Evolutionary conservation across 1,140 invertebrate species (phyloP), one percentile per base, ranked within the genome.

Genomic region (Anastrepha ludens): DNA sequence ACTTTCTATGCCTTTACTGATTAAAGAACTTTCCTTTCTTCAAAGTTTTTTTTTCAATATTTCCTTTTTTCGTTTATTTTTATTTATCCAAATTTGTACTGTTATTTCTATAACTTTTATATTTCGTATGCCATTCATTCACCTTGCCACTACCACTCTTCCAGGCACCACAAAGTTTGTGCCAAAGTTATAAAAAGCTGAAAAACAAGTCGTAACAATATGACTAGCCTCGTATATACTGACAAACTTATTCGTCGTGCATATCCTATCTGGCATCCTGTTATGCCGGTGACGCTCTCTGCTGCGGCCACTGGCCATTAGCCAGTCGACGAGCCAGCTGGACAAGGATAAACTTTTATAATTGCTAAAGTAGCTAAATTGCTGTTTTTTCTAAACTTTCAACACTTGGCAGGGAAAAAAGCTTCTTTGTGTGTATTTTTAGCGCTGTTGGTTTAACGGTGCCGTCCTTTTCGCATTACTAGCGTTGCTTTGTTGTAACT

Each of bases 361-460:
- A 81, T 81, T 81, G 74, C 47, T 55, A 81, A 81, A 81, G 74
- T 81, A 81, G 47, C 74, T 55, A 81, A 81, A 81, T 81, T 81
- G 74, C 47, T 81, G 44, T 81, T 81, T 81, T 81, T 81, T 81
- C 74, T 55, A 81, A 81, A 81, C 74, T 81, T 81, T 81, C 47
- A 58, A 55, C 47, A 8, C 47, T 13, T 4, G 3, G 47, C 17
- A 4, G 17, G 4, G 47, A 5, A 81, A 81, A 55, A 81, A 81
- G 29, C 5, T 55, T 55, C 29, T 55, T 55, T 81, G 17, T 55
- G 47, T 55, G 8, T 81, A 55, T 81, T 81, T 74, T 47, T 44
- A 74, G 41, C 41, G 39, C 29, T 2, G 70, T 47, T n/a, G 20
- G 8, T 55, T 50, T 50, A 81, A 50, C 47, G 6, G 20, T 81